phyloP scores from a whole-genome alignment of 2,888 invertebrate genomes.

The Masnerella sp. region DNA sequence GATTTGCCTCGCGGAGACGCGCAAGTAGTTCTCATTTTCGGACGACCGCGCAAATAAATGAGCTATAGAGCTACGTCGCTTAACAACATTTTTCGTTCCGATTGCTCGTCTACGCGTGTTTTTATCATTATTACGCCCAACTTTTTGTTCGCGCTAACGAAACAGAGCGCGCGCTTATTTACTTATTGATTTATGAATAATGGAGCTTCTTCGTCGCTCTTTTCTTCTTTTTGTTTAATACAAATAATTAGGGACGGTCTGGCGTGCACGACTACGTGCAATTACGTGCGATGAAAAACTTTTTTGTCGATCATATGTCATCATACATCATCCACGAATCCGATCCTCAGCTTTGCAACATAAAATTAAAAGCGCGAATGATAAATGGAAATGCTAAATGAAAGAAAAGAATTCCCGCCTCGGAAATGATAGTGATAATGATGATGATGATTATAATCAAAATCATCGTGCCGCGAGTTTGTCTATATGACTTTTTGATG shows the following conservation, averaged over 20 bases:
- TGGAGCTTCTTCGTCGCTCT: slow-evolving; percentile 15
- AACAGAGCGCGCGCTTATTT: slow-evolving; percentile 20
- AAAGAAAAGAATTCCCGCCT: slow-evolving; percentile 39
- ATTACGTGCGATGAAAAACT: slow-evolving; percentile 46
- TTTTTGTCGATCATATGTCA: slow-evolving; percentile 50
- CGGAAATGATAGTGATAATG: slow-evolving; percentile 42
- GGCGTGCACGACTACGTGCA: slow-evolving; percentile 31
- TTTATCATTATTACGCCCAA: slow-evolving; percentile 25
- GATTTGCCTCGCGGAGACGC: slow-evolving; percentile 21
- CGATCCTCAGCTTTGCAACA: slow-evolving; percentile 41
- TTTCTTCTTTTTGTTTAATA: slow-evolving; percentile 36
- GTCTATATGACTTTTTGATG: slow-evolving; percentile 14
- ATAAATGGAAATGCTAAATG: slow-evolving; percentile 52
- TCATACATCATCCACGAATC: slow-evolving; percentile 53
- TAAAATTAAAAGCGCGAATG: slow-evolving; percentile 52
- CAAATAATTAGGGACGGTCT: slow-evolving; percentile 40
- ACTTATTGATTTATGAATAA: slow-evolving; percentile 51
- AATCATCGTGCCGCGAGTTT: slow-evolving; percentile 9
- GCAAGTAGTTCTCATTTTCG: slow-evolving; percentile 5
- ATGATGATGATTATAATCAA: slow-evolving; percentile 43
- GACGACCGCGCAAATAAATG: slow-evolving; percentile 25
- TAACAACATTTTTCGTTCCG: slow-evolving; percentile 10
- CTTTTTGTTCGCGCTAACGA: not conserved
- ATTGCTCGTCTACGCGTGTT: not conserved
- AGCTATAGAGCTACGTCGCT: not conserved